Conservation (phyloP, 2,888 invertebrate species). For the Nomada flava region DNA sequence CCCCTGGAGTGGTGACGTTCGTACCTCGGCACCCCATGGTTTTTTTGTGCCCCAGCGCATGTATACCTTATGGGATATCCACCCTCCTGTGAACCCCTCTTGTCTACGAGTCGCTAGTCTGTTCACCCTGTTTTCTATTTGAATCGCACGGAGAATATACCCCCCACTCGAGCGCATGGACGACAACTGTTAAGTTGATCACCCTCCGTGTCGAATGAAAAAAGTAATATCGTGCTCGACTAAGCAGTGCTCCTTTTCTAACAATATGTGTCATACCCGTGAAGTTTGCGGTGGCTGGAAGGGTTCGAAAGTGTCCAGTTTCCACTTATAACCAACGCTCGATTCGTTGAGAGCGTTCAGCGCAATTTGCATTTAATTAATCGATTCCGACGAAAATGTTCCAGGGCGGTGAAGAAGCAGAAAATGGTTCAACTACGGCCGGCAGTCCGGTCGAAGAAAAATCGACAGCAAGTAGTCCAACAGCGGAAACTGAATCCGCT, state of each 20-base stretch:
- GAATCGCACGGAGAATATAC: conserved; percentile 44
- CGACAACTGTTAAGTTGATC: conserved; percentile 62
- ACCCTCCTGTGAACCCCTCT: conserved; percentile 51
- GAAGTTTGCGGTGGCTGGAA: background rate
- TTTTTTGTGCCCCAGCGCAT: conserved; percentile 45
- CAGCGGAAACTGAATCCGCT: conserved; percentile 72
- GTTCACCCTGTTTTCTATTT: conserved; percentile 72
- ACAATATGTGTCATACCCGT: background rate
- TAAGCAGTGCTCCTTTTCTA: conserved; percentile 59
- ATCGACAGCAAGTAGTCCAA: conserved; percentile 78
- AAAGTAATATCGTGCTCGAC: conserved; percentile 71
- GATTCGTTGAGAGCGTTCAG: background rate
- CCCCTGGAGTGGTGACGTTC: conserved; percentile 65
- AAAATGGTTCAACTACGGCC: conserved; percentile 65
- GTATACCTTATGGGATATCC: conserved; percentile 30
- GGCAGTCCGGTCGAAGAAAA: conserved; percentile 77
- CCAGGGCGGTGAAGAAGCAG: conserved; percentile 82
- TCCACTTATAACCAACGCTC: background rate
- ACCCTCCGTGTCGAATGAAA: conserved; percentile 67
- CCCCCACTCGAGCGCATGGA: conserved; percentile 47
- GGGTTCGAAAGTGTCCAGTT: background rate
- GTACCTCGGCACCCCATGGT: conserved; percentile 47
- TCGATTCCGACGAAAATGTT: conserved; percentile 17
- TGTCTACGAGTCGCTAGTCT: conserved; percentile 56
- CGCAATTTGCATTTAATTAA: background rate